Base-by-base conservation (phyloP, 1,140 invertebrate genomes). In the Asobara japonica region DNA sequence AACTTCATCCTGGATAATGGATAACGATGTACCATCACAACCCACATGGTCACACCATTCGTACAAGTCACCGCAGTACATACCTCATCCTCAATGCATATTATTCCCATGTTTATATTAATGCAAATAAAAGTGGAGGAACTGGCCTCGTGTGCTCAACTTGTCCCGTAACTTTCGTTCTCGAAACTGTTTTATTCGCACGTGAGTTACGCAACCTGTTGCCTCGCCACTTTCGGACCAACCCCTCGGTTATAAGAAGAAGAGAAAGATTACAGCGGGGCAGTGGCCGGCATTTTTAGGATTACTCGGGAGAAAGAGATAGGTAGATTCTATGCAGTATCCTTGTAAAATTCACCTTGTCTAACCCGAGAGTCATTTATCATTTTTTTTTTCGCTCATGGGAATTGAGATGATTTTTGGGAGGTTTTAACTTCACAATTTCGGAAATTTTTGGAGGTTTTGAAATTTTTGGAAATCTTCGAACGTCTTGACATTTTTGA, bases 151-250 rank as follows among this genome's bases (percentile, higher is more conserved):
- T 45, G 13, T 16, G 41, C 11, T 29, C 11, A 10, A 25, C 67
- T 73, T 73, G 60, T 66, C 62, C 62, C 41, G 65, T 69, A 73
- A 73, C 72, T 73, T 73, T 73, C 72, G 66, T 73, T 73, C 60
- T 73, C 66, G 61, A 51, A 56, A 38, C 27, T 56, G 66, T 45
- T 48, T 36, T 61, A 69, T 69, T 62, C 38, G 16, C 51, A 64
- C 60, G 27, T 62, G 60, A 18, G 25, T 73, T 73, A 69, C 61
- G 66, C 72, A 73, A 73, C 60, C 65, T 69, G 60, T 65, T 73
- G 72, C 60, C 66, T 60, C 31, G 56, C 48, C 18, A 41, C 38
- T 38, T 68, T 41, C 33, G 56, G 65, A 22, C 65, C 72, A 68
- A 67, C 66, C 72, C 41, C 13, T 72, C n/a, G 33, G n/a, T 13